These are phyloP conservation scores for Amblyjoppa proteus DNA, from an alignment of 2,888 invertebrate genomes.

Conservation along the genomic window DNA sequence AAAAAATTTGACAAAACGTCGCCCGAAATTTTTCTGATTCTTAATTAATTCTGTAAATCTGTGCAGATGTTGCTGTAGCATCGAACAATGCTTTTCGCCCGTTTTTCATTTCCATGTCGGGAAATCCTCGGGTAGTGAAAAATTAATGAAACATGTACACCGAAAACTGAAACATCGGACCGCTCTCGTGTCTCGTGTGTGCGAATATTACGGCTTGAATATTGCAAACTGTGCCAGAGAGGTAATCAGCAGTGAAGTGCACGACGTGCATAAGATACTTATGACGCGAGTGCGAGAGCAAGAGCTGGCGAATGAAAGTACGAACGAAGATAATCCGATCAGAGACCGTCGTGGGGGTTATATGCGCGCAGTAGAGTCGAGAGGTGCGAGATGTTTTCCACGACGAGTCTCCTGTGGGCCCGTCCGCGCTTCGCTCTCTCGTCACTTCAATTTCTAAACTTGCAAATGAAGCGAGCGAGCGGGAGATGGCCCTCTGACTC, in stretches of 20 bases:
- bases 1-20: neutral
- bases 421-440: constrained; percentile 34
- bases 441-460: constrained; percentile 61
- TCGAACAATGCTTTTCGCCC: neutral
- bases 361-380: neutral
- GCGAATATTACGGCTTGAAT: neutral
- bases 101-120: neutral
- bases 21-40: neutral
- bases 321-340: constrained; percentile 58
- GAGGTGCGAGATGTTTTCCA: constrained; percentile 47
- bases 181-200: neutral
- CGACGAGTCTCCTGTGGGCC: constrained; percentile 13
- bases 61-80: neutral
- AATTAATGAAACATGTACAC: neutral
- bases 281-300: constrained; percentile 1
- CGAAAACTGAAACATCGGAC: neutral
- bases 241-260: constrained; percentile 23
- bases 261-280: constrained; percentile 17
- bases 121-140: neutral
- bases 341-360: constrained; percentile 29
- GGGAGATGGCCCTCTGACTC: constrained; percentile 32
- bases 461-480: constrained; percentile 58
- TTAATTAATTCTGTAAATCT: neutral
- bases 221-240: neutral
- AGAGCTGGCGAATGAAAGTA: constrained; percentile 19